phyloP scores from a whole-genome alignment of 2,888 invertebrate species.

The Mimumesa dahlbomi region DNA sequence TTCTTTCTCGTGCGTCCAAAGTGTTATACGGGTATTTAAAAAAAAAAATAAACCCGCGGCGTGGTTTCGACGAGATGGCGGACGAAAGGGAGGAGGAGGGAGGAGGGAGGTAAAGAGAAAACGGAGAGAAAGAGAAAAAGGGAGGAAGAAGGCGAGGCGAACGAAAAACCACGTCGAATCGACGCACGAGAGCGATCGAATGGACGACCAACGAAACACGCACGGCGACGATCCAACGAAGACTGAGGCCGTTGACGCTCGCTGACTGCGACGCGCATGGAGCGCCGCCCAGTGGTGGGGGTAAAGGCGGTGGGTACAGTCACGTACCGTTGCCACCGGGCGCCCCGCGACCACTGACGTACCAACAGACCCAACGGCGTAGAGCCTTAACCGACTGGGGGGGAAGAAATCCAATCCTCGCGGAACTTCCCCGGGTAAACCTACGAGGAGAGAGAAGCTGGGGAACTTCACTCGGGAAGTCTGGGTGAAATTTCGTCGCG shows the following conservation, averaged over 20 bases:
- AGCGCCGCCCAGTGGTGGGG: slow-evolving; percentile 62
- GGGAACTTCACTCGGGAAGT: no score
- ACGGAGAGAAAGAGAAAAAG: slow-evolving; percentile 14
- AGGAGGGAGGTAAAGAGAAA: neutral
- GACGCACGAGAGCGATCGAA: slow-evolving; percentile 34
- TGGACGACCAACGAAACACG: slow-evolving; percentile 56
- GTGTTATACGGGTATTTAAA: neutral
- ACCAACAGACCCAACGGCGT: slow-evolving; percentile 27
- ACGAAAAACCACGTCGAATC: slow-evolving; percentile 48
- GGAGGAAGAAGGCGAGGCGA: slow-evolving; percentile 26
- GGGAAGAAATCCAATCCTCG: no score
- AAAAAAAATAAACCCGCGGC: no score
- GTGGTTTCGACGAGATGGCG: no score
- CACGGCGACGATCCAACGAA: slow-evolving; percentile 76
- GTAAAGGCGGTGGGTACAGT: slow-evolving; percentile 37
- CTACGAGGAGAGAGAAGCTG: no score
- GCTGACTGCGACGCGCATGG: slow-evolving; percentile 68
- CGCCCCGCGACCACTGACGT: slow-evolving; percentile 49
- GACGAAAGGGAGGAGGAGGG: neutral
- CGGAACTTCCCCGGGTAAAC: no score
- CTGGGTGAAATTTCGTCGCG: no score
- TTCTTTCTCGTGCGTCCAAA: neutral
- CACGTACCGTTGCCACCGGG: slow-evolving; percentile 36
- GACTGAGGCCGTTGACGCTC: slow-evolving; percentile 73
- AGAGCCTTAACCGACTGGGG: neutral